Base-by-base conservation (phyloP, 2,113 vertebrate genomes). In the Archilochus colubris region DNA sequence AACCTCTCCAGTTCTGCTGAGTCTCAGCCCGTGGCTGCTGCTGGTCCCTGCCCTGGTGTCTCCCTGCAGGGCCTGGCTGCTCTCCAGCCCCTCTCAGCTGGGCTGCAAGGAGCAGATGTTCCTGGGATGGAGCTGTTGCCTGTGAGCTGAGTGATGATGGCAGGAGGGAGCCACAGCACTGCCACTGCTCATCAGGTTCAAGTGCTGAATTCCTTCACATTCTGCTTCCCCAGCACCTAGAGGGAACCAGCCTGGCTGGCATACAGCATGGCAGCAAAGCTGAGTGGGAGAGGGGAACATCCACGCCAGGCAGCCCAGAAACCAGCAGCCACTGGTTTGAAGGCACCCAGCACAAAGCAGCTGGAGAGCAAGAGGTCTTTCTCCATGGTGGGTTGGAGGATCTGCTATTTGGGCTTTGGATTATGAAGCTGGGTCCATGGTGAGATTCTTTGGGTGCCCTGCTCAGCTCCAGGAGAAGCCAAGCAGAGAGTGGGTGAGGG, bases 171-270 rank as follows among this genome's bases (percentile, higher is more conserved):
- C 88, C 46, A 54, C 30, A 76, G 91, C 88, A 67, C 59, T 66
- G 94, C 59, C 94, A 85, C 1, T 69, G 92, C 92, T 77, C 48
- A 96, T 91, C 92, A 94, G 89, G 87, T 88, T 89, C 93, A 82
- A 94, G 33, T 72, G 55, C 88, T 63, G 90, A 86, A 86, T 86
- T 93, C 70, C 77, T 88, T 92, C 21, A 77, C 76, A 54, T 87
- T 55, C 80, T 80, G 72, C 93, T 82, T 11, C 72, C 40, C 7
- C 54, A 70, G 43, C 92, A 66, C 68, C 66, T 38, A 30, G 77
- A 94, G 80, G 91, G 69, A 86, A 53, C 31, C 3, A 13, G 72
- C 76, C 69, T 40, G 40, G 40, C 40, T 40, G 40, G 40, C 40
- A 40, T 13, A 40, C 40, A 40, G 12, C 40, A 38, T 38, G 36